Base-by-base conservation (phyloP, 1,140 invertebrate genomes). In the Drosophila azteca region DNA sequence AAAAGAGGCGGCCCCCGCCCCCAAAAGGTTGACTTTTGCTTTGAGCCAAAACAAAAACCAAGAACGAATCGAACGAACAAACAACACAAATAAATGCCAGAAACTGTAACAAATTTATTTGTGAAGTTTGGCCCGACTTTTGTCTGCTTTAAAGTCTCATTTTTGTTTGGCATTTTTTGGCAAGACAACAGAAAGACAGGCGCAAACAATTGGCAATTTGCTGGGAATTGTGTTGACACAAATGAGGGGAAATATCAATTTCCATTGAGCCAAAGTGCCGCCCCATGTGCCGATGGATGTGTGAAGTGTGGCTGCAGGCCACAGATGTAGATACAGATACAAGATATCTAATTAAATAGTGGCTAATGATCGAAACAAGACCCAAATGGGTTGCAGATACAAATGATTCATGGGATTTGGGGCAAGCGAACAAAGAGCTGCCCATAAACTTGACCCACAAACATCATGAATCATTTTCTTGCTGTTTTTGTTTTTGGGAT, bases 41-140 rank as follows among this genome's bases (percentile, higher is more conserved):
- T 3, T n/a, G 29, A 24, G 39, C n/a, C 51, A 20, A 71, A 58
- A 70, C 51, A 65, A 54, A 39, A 49, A 48, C 13, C 22, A 20
- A 49, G 24, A 43, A 69, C 48, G 57, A 55, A 66, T 46, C 44
- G 26, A 58, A 50, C 17, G 20, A 17, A 49, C 9, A 11, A 45
- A 24, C 24, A 6, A 26, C 5, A 5, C 0, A 26, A 54, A 59
- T 44, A 53, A 51, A 49, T 8, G 13, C 20, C 52, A 41, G 62
- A 75, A 82, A 64, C 55, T 82, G 61, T 82, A 75, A 71, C 75
- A 76, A 83, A 79, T 84, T 35, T 65, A 84, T 84, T 83, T 83
- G 75, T 75, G 79, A 78, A 61, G 67, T 60, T 64, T 65, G 45
- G 49, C 29, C 26, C n/a, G 9, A 11, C 43, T 66, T 68, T 58